Conservation (phyloP, 53 echinoderm and acorn worm species). For the Pentamera pediparva region DNA sequence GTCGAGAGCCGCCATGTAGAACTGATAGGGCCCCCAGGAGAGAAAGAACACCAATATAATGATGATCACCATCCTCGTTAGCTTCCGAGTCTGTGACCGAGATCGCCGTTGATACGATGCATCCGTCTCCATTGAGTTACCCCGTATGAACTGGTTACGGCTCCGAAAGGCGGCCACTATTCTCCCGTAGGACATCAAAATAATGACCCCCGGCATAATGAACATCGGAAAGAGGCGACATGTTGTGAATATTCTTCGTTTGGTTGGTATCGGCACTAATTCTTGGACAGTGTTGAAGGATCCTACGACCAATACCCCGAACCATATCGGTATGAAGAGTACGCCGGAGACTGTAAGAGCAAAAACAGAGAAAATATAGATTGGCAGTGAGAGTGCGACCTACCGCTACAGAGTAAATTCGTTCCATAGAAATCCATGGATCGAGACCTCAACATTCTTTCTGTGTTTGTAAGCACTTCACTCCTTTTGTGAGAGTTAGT, state of each 20-base stretch:
- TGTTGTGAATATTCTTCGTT: neutral
- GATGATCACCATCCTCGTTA: constrained; percentile 1
- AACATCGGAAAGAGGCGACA: constrained; percentile 15
- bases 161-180: neutral
- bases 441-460: too few relatives aligned
- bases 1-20: constrained; percentile 4
- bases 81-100: neutral
- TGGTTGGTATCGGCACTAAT: neutral
- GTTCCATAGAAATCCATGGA: too few relatives aligned
- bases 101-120: neutral
- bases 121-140: neutral
- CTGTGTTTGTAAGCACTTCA: too few relatives aligned
- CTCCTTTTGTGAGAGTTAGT: too few relatives aligned
- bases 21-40: constrained; percentile 14
- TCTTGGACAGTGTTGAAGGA: neutral
- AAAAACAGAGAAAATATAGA: too few relatives aligned
- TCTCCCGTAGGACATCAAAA: neutral
- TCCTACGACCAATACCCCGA: neutral
- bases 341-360: constrained; percentile 3
- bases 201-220: neutral
- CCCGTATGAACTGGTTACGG: neutral
- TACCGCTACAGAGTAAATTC: too few relatives aligned
- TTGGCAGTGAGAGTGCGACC: too few relatives aligned
- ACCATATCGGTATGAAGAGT: neutral
- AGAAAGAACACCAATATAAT: constrained; percentile 15